A percentile compares a stretch with the other conserved stretches of the same genome.
Evolutionary conservation across 1,140 invertebrate genomes (phyloP).

Genomic region (Leptinotarsa defecta): DNA sequence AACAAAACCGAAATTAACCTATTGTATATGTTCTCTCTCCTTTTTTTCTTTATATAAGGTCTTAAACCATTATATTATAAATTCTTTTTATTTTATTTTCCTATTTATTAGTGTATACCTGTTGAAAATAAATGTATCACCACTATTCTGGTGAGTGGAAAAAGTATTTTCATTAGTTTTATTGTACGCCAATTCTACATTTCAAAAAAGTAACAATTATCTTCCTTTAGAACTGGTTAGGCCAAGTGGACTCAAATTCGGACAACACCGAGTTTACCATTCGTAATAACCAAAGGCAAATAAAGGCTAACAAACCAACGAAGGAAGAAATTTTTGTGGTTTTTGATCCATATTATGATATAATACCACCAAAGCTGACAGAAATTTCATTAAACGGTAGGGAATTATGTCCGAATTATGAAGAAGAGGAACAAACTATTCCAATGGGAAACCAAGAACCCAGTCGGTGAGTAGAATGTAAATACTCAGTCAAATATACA

Average conservation of each 20-base stretch:
- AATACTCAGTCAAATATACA: no score
- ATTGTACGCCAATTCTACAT: no score
- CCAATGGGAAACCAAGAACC: neutral
- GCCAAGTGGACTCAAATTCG: neutral
- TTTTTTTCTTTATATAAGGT: no score
- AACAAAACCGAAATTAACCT: no score
- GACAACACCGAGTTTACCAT: conserved; percentile 13
- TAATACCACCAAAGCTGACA: conserved; percentile 3
- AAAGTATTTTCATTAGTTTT: no score
- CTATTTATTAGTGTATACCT: no score
- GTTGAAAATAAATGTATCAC: no score
- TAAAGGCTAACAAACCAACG: neutral
- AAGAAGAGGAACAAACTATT: conserved; percentile 8
- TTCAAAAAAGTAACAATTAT: neutral
- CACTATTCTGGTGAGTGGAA: no score
- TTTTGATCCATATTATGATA: conserved; percentile 12
- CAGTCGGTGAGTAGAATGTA: neutral
- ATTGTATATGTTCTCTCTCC: no score
- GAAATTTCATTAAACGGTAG: conserved; percentile 14
- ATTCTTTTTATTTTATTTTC: no score
- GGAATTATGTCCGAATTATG: conserved; percentile 19
- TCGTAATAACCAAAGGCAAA: neutral
- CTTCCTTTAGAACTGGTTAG: conserved; percentile 10
- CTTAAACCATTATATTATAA: no score
- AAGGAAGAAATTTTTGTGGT: conserved; percentile 17